Evolutionary conservation across 2,888 invertebrate species (phyloP), one percentile per base, ranked within the genome.

Genomic region (Spodoptera picta): DNA sequence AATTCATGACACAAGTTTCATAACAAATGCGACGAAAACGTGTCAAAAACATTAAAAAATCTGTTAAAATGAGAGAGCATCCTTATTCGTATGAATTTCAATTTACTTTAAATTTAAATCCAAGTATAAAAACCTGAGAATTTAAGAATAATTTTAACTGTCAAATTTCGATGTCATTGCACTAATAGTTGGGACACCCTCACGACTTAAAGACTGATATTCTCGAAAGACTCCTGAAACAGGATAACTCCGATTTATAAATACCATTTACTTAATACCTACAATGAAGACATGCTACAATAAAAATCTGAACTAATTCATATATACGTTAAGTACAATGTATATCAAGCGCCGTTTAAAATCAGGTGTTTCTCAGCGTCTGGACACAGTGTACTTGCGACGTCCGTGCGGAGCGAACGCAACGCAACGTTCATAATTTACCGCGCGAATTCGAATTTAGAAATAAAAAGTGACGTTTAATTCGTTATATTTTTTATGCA

Each of bases 311-410:
- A 23, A 12, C 9, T 36, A 36, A 42, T 60, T 27, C 41, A 47
- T 53, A 56, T 60, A 62, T 43, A 71, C 55, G 9, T 51, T 50
- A 14, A 24, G 41, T 43, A 47, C 55, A n/a, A 42, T 52, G 60
- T 57, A 53, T 57, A 65, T 27, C 36, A 46, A 45, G 47, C n/a
- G 73, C 69, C 63, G 62, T 84, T 83, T 86, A 85, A 85, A 82
- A 81, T 73, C 84, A 84, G 86, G 82, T 84, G 84, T 76, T 63
- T 49, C 66, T 74, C 78, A 68, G 80, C 82, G 83, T 77, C 74
- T 24, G 59, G 44, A 48, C 36, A 73, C 87, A 92, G 91, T 92
- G 53, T 71, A 65, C 72, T 77, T 78, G 77, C 81, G 83, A 72
- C 84, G 73, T 76, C 73, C 84, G 66, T 57, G 65, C 73, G 19